Evolutionary conservation across 2,888 invertebrate species (phyloP), one percentile per base, ranked within the genome.

Genomic region (Conistra vaccinii): DNA sequence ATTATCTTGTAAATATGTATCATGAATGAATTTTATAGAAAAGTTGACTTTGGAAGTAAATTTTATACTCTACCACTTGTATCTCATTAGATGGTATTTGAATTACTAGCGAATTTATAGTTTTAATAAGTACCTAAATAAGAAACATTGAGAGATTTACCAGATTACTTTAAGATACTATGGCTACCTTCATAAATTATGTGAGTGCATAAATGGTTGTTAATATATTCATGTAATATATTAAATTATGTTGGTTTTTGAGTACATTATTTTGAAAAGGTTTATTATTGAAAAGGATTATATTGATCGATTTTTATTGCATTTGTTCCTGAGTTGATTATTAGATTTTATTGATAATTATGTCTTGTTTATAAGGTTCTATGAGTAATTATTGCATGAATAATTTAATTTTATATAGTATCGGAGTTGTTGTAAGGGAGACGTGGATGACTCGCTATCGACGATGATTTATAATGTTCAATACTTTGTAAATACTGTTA

Each of bases 311-410:
- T 95, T 96, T 93, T 94, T 96, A 96, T 95, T 96, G 96, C 96
- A 96, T 96, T 96, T 96, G 96, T 96, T 96, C 96, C 96, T 96
- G 96, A 96, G 94, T 95, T 96, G 95, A 95, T 93, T 94, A 92
- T 94, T 96, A 96, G 95, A 95, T 95, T 96, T 95, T 96, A 96
- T 95, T 91, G 85, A 91, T 91, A 90, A 92, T 93, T 93, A 93
- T 93, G 93, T 93, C 88, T 94, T 90, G 91, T 93, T 94, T 95
- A 68, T 87, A 94, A 94, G 94, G 91, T 91, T 93, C 86, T 93
- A 92, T 91, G 89, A 91, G 86, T 94, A 93, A 91, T 92, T 92
- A 89, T 90, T 93, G 92, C 94, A 94, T 94, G 93, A 93, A 85
- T 95, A 94, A 95, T 94, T 94, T 94, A 93, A 94, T 93, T 90